These are phyloP conservation scores for Agelastica alni DNA, from an alignment of 2,888 invertebrate species.

Conservation along the genomic window DNA sequence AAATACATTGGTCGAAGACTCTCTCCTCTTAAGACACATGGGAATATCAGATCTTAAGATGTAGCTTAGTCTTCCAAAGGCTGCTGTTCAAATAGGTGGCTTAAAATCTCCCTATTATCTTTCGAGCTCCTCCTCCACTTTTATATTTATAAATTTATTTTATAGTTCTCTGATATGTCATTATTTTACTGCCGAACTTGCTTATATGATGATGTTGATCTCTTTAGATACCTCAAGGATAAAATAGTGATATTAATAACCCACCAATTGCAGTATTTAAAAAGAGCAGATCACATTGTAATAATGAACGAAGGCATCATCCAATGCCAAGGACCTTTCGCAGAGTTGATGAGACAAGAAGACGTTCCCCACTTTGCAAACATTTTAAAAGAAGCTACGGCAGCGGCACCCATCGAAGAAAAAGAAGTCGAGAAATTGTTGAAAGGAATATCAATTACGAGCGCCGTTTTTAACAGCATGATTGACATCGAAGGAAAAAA, in stretches of 20 bases:
- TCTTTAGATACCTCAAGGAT: constrained; percentile 57
- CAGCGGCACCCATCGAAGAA: constrained; percentile 27
- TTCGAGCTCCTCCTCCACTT: too few relatives aligned
- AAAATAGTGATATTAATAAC: constrained; percentile 69
- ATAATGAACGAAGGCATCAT: constrained; percentile 56
- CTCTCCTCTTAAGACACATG: too few relatives aligned
- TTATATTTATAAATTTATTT: too few relatives aligned
- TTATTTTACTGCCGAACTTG: too few relatives aligned
- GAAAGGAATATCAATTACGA: constrained; percentile 36
- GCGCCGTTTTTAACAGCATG: constrained; percentile 39
- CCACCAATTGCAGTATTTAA: constrained; percentile 72
- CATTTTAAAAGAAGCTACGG: constrained; percentile 37
- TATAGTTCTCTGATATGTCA: too few relatives aligned
- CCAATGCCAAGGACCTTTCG: constrained; percentile 36
- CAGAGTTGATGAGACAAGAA: constrained; percentile 16
- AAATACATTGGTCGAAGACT: too few relatives aligned
- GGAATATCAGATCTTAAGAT: too few relatives aligned
- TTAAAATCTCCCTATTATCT: too few relatives aligned
- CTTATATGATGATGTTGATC: too few relatives aligned
- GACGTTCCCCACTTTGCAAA: constrained; percentile 51
- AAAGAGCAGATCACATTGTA: constrained; percentile 50
- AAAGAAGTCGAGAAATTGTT: constrained; percentile 37
- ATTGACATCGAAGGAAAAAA: constrained; percentile 44
- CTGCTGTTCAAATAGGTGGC: too few relatives aligned
- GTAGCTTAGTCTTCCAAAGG: too few relatives aligned